Percentiles rank a stretch among this genome's conserved stretches.
phyloP scores from a whole-genome alignment of 2,113 vertebrate genomes.

The Sander lucioperca region DNA sequence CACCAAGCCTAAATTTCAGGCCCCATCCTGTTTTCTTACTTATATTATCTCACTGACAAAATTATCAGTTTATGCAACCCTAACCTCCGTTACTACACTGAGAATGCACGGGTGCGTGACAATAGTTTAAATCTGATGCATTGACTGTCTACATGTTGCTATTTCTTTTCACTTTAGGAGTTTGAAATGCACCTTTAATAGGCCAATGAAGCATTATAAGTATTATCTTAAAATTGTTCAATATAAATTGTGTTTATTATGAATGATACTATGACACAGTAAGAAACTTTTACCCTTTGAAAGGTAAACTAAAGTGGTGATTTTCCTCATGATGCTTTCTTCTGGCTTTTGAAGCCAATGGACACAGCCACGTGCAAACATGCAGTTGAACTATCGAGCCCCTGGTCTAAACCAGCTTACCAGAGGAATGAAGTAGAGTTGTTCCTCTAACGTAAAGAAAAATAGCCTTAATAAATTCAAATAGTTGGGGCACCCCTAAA shows the following conservation, averaged over 20 bases:
- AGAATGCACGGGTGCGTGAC: no score
- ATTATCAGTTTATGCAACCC: no score
- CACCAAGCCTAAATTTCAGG: no score
- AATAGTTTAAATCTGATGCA: no score
- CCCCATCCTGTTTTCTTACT: no score
- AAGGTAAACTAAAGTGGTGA: background rate
- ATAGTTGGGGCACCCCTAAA: conserved; percentile 11
- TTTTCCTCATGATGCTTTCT: background rate
- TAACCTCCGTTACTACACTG: no score
- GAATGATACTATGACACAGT: no score
- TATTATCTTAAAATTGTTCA: background rate
- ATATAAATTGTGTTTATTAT: background rate
- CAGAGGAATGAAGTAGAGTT: background rate
- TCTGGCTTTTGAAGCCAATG: background rate
- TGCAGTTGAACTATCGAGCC: conserved; percentile 1
- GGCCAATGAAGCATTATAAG: background rate
- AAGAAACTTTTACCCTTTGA: background rate
- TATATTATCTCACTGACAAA: no score
- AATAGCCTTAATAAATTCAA: conserved; percentile 34
- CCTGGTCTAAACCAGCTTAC: background rate
- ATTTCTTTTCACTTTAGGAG: no score
- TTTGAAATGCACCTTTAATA: no score
- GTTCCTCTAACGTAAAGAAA: conserved; percentile 14
- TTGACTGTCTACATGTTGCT: no score
- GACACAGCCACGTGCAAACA: background rate